These are phyloP conservation scores for Chydorus sphaericus DNA, from an alignment of 2,888 invertebrate species.

Conservation along the genomic window DNA sequence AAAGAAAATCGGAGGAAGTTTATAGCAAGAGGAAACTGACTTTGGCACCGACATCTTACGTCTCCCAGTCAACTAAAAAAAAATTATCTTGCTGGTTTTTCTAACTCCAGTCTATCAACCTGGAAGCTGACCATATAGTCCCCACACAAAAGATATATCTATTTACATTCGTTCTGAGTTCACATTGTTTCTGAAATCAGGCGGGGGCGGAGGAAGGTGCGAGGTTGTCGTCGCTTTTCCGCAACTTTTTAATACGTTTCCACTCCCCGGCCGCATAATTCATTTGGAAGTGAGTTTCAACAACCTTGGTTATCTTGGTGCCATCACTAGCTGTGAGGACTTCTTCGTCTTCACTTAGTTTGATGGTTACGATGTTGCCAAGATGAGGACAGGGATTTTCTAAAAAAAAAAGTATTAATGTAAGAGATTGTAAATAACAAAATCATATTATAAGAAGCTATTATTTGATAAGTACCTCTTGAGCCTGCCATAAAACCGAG, in stretches of 20 bases:
- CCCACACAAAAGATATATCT: too few species aligned
- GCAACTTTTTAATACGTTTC: conserved; percentile 83
- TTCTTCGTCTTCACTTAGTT: conserved; percentile 81
- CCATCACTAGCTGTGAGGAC: conserved; percentile 74
- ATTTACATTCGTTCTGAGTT: too few species aligned
- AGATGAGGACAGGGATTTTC: conserved; percentile 95
- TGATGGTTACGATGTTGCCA: conserved; percentile 90
- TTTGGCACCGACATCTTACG: too few species aligned
- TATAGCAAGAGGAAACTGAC: too few species aligned
- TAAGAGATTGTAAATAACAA: background rate
- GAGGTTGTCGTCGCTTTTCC: conserved; percentile 42
- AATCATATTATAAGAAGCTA: too few species aligned
- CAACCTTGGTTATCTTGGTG: conserved; percentile 56
- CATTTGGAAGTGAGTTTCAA: conserved; percentile 95
- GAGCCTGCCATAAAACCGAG: conserved; percentile 98
- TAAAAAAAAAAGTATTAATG: conserved; percentile 25
- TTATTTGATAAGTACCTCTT: conserved; percentile 48
- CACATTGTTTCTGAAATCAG: background rate
- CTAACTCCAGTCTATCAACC: too few species aligned
- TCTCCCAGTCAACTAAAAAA: too few species aligned
- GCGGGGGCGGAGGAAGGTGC: background rate
- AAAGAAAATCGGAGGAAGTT: too few species aligned
- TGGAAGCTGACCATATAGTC: too few species aligned
- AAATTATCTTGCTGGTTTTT: too few species aligned
- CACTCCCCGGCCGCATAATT: conserved; percentile 96